phyloP scores from a whole-genome alignment of 2,888 invertebrate genomes.

The Pocota personata region DNA sequence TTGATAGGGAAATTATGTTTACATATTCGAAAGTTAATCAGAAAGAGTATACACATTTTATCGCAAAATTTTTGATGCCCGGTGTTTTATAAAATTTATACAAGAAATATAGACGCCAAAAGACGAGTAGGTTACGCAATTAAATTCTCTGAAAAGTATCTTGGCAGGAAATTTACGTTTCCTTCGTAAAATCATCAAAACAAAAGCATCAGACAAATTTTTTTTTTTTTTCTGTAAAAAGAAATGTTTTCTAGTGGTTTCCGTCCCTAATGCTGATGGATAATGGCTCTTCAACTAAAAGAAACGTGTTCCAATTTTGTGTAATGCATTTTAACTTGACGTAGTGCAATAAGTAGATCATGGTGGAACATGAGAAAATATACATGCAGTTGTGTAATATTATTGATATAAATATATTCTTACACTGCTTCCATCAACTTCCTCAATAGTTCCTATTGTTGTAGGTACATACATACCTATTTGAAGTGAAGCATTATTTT shows the following conservation, averaged over 20 bases:
- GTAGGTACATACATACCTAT: no score
- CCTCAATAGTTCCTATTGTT: no score
- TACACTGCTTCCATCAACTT: constrained; percentile 4
- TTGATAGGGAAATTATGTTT: no score
- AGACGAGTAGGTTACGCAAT: no score
- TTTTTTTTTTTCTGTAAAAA: constrained; percentile 14
- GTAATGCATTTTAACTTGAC: constrained; percentile 56
- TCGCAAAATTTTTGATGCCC: no score
- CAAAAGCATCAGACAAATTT: constrained; percentile 32
- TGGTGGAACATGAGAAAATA: constrained; percentile 6
- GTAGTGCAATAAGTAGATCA: constrained; percentile 47
- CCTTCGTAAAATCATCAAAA: constrained; percentile 26
- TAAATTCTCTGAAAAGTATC: no score
- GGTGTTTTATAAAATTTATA: no score
- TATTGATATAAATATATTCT: constrained; percentile 4
- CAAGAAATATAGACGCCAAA: no score
- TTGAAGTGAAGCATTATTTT: no score
- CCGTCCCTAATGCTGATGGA: constrained; percentile 48
- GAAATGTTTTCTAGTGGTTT: constrained; percentile 38
- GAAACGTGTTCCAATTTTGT: constrained; percentile 53
- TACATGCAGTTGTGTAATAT: constrained; percentile 8
- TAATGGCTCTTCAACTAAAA: constrained; percentile 29
- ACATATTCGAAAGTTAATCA: no score
- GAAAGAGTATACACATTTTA: no score
- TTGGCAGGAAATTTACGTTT: constrained; percentile 50